Base-by-base conservation (phyloP, 2,888 invertebrate species). In the Melinaea marsaeus region DNA sequence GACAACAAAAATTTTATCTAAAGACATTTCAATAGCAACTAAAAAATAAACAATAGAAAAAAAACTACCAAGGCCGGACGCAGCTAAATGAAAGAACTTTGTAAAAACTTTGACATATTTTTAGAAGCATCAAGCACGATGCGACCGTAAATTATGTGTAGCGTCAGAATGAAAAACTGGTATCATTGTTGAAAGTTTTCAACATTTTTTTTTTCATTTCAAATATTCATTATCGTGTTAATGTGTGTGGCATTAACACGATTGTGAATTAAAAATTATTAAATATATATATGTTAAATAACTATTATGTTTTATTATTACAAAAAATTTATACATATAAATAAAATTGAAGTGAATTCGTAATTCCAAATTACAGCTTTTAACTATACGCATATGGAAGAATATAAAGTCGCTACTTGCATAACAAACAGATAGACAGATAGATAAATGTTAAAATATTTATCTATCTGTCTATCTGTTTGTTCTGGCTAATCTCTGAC, bases 31-130 rank as follows among this genome's bases (percentile, higher is more conserved):
- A 85, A 89, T 89, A 86, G 86, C 80, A 75, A 75, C 80, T 83
- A 85, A 89, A 90, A 89, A 90, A 86, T 82, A 80, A 88, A 87
- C 86, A 89, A 88, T 84, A 82, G 79, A 76, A 83, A 82, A 81
- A 84, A 77, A 68, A 79, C 78, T 76, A 77, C 85, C 88, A 87
- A 87, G 88, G 87, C 82, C 86, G 86, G 85, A 84, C 85, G 80
- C 77, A 77, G 78, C 81, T 84, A 88, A 90, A 90, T 89, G 88
- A 90, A 90, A 88, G 89, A 89, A 88, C 81, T 88, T 88, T 80
- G 85, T 89, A 88, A 90, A 90, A 90, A 88, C 83, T 89, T 89
- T 90, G 90, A 89, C 90, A 90, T 90, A 89, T 90, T 90, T 90
- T 90, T 90, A 88, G 88, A 87, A 88, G 85, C 89, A 87, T 88